Conservation (phyloP, 2,888 invertebrate species). For the Drosophila imparisetae region DNA sequence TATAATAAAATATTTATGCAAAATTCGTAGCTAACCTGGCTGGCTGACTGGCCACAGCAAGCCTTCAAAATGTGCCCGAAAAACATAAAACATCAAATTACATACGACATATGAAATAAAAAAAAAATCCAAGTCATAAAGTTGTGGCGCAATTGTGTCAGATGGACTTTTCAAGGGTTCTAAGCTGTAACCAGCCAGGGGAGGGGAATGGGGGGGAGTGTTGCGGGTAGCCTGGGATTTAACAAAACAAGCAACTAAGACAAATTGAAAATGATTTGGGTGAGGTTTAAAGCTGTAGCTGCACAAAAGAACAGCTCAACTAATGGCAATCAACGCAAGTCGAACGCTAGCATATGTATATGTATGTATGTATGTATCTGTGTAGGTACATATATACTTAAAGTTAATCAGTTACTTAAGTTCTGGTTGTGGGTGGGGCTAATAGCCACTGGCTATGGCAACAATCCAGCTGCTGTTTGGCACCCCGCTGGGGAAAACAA, state of each 20-base stretch:
- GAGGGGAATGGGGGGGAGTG: background rate
- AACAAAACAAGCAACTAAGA: constrained; percentile 35
- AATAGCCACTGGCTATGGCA: constrained; percentile 64
- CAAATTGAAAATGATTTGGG: constrained; percentile 51
- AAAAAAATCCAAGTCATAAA: constrained; percentile 72
- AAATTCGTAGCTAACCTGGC: constrained; percentile 58
- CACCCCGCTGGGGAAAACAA: constrained; percentile 56
- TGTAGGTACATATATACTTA: background rate
- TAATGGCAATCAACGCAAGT: constrained; percentile 1
- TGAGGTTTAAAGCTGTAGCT: constrained; percentile 11
- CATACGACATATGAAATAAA: constrained; percentile 53
- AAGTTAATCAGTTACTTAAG: constrained; percentile 50
- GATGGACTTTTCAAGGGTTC: constrained; percentile 21
- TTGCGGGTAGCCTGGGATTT: background rate
- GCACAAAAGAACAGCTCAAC: background rate
- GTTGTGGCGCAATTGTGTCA: constrained; percentile 48
- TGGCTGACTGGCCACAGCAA: constrained; percentile 36
- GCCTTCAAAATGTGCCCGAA: constrained; percentile 47
- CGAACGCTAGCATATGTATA: background rate
- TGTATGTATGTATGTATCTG: background rate
- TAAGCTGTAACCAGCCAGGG: background rate
- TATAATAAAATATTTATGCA: constrained; percentile 75
- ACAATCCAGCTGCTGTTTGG: constrained; percentile 19
- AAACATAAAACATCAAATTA: constrained; percentile 73
- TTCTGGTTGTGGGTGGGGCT: constrained; percentile 46